Evolutionary conservation across 2,113 vertebrate species (phyloP).

Genomic region (Syngnathus typhle): DNA sequence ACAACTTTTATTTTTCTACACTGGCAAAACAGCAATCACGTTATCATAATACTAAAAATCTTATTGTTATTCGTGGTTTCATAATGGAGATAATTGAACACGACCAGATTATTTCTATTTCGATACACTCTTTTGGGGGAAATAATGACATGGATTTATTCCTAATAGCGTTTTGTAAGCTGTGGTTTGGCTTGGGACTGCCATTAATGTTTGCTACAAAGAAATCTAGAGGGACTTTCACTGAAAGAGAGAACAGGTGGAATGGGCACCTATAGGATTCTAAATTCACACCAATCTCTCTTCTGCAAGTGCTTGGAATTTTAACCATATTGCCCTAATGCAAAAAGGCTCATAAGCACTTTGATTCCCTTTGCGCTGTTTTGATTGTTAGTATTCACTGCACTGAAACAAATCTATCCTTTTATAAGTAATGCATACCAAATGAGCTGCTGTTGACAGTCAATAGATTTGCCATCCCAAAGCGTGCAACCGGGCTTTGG

Average conservation of each 20-base stretch:
- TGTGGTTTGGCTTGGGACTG: not conserved
- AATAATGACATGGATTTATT: not conserved
- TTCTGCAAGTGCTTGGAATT: constrained; percentile 15
- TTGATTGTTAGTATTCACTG: constrained; percentile 29
- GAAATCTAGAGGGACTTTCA: not conserved
- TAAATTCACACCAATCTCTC: not conserved
- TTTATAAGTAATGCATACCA: constrained; percentile 49
- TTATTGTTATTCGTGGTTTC: not conserved
- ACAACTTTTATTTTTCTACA: not conserved
- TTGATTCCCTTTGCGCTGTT: constrained; percentile 7
- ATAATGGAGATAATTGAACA: not conserved
- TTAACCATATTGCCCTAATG: constrained; percentile 18
- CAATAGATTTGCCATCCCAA: constrained; percentile 47
- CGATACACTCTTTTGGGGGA: not conserved
- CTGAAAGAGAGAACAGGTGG: constrained; percentile 4
- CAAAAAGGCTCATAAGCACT: constrained; percentile 35
- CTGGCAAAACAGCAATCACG: not conserved
- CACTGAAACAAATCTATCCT: constrained; percentile 47
- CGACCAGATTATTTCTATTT: not conserved
- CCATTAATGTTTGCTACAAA: not conserved
- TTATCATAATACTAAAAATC: not conserved
- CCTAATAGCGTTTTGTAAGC: not conserved
- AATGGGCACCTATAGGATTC: not conserved
- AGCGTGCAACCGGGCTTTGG: constrained; percentile 31
- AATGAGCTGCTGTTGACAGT: constrained; percentile 43